Evolutionary conservation across 2,888 invertebrate species (phyloP), one percentile per base, ranked within the genome.

Genomic region (Aricia artaxerxes): DNA sequence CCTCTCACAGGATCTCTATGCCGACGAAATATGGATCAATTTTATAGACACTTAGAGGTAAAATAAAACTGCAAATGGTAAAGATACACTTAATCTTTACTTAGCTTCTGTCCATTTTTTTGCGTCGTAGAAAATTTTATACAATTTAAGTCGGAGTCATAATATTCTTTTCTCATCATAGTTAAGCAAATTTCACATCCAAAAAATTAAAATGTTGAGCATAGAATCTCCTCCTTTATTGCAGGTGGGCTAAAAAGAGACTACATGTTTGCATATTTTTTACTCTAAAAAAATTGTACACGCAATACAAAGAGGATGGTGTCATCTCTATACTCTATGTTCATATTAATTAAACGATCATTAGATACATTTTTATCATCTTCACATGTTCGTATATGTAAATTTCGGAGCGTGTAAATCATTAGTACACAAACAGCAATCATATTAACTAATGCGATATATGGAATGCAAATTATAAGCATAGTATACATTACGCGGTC

Each of bases 401-500:
- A 69, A 69, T 69, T 69, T 13, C 13, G 13, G 35, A 69, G 4
- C 69, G 38, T 69, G 69, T 69, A 69, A 69, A 69, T 5, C 38
- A 69, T 69, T 38, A 64, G 64, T 31, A 38, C 69, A 38, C 69
- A 69, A 69, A 38, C 69, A 69, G 11, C 69, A 69, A 38, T 69
- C 69, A 69, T 69, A 69, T 69, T 38, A 4, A 13, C 31, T 64
- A 64, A 64, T 11, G 35, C 35, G 69, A 69, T 69, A 69, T 69
- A 69, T 64, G 64, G 35, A 69, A 69, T 69, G 69, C 69, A 35
- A 69, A 69, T 69, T 69, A 69, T 35, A 69, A 69, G 35, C 35
- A 69, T 16, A 69, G 35, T 69, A 76, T 76, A 76, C 76, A 76
- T 76, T 76, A 57, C 76, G 13, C 53, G 57, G 16, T 76, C 13